Conservation (phyloP, 2,888 invertebrate species). For the Chymomyza caudatula region DNA sequence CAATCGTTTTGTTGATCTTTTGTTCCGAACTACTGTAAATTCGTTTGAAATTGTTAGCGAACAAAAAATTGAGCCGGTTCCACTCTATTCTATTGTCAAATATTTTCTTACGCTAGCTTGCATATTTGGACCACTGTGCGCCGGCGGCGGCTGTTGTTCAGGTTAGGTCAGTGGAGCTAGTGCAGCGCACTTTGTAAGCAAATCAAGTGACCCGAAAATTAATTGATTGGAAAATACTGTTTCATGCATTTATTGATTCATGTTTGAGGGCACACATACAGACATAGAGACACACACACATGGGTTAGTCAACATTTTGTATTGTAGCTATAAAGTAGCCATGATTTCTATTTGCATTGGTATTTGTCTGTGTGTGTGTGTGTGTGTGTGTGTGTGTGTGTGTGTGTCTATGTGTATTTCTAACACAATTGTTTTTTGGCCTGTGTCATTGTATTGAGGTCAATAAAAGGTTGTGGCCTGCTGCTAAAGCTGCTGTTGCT, state of each 20-base stretch:
- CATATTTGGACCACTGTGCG: neutral
- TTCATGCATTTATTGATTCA: constrained; percentile 74
- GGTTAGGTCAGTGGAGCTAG: constrained; percentile 5
- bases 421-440: constrained; percentile 32
- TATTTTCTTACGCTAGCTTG: too few relatives aligned
- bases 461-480: constrained; percentile 38
- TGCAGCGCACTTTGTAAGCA: constrained; percentile 52
- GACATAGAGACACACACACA: neutral
- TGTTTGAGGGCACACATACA: constrained; percentile 31
- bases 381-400: neutral
- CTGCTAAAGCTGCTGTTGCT: constrained; percentile 32
- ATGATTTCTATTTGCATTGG: neutral
- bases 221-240: constrained; percentile 74
- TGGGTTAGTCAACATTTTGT: neutral
- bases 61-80: too few relatives aligned
- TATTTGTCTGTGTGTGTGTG: neutral
- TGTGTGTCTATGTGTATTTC: neutral
- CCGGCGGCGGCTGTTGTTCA: neutral
- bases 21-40: too few relatives aligned
- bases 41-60: too few relatives aligned
- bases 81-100: too few relatives aligned
- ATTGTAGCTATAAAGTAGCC: neutral
- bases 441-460: constrained; percentile 22
- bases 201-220: constrained; percentile 71
- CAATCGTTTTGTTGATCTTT: too few relatives aligned